phyloP scores from a whole-genome alignment of 2,797 vertebrate genomes.

The Clangula hyemalis region DNA sequence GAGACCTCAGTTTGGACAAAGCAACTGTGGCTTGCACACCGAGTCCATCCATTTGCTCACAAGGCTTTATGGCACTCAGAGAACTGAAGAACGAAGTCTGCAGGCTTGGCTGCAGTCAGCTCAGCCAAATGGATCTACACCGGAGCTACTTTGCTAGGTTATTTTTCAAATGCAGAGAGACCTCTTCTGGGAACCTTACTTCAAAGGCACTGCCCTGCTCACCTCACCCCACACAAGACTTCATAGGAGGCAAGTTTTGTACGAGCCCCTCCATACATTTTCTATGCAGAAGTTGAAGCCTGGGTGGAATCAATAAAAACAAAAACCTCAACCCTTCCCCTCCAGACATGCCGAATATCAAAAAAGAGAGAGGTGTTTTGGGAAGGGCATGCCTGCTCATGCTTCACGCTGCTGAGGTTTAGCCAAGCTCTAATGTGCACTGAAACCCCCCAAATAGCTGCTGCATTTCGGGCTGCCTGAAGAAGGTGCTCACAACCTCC shows the following conservation, averaged over 20 bases:
- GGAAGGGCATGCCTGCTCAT: not conserved
- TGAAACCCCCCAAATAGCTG: not conserved
- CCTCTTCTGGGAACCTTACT: not conserved
- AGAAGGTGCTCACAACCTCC: not conserved
- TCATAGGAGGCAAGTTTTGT: not conserved
- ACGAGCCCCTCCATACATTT: not conserved
- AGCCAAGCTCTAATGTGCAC: not conserved
- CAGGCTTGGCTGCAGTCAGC: not conserved
- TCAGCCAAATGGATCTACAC: not conserved
- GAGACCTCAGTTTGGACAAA: not conserved
- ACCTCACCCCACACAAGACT: fast-evolving
- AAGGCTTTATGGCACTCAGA: not conserved
- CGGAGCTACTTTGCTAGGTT: not conserved
- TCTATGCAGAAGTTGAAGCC: not conserved
- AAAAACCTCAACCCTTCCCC: not conserved
- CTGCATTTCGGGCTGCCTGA: not conserved
- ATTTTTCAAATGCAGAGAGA: not conserved
- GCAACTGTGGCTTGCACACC: not conserved
- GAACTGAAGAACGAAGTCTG: fast-evolving
- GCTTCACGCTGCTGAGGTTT: not conserved
- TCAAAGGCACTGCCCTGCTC: not conserved
- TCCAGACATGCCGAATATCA: fast-evolving
- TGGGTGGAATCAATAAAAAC: not conserved
- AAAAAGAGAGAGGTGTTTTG: not conserved
- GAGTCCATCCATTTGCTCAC: not conserved